Base-by-base conservation (phyloP, 2,797 vertebrate species). In the Mico argentatus region DNA sequence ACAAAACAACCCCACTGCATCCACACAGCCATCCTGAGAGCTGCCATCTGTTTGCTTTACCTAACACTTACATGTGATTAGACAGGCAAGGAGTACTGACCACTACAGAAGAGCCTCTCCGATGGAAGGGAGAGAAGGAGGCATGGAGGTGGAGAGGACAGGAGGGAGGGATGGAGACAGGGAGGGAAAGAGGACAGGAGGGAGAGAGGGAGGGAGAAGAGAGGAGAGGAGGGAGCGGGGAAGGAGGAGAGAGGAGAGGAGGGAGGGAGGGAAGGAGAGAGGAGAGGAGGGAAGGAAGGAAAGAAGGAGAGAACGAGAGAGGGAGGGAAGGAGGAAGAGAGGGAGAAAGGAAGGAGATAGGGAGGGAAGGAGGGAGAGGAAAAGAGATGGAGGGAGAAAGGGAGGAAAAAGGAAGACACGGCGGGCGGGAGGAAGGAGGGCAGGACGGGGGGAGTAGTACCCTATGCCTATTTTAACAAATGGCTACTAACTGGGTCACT, bases 201-300 rank as follows among this genome's bases (percentile, higher is more conserved):
- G 22, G 9, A 11, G 55, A 0, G 11, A 12, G 11, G 11, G 24
- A 59, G 0, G 5, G 27, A 14, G 26, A 4, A 5, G 41, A 13
- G 11, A 1, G 1, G 4, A 5, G 4, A 5, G 1, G 10, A 27
- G 2, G 27, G 5, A 6, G 1, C 2, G 11, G 1, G 11, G 11
- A 4, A 1, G 26, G 9, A 24, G 3, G 13, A 13, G 5, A 12
- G 2, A 5, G 4, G 11, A 1, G 0, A 11, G 3, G 3, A 3
- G 1, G 9, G 10, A 26, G 4, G 9, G 10, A 26, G 4, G 4
- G 1, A 26, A 2, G 24, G 10, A 2, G 5, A 0, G 1, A 2
- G 13, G 26, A 11, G 2, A 10, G 2, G 5, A 27, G 36, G 4
- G 0, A 81, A 12, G 12, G 7, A 55, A 6, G 5, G 0, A 41